Conservation (phyloP, 1,140 invertebrate genomes). For the Bombus confusus region DNA sequence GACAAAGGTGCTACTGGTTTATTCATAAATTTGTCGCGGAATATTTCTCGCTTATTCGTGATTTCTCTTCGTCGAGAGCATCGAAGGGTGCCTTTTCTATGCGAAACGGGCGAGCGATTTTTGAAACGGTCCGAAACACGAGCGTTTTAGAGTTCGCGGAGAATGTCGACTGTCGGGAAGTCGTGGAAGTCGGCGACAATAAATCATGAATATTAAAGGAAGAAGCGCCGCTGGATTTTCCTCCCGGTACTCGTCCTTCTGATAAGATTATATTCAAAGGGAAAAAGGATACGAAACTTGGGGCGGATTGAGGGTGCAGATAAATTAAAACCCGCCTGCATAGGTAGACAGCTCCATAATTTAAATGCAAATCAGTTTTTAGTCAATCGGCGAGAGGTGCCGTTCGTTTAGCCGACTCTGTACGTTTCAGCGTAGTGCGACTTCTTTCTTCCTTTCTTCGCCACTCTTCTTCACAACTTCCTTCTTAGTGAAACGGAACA, state of each 20-base stretch:
- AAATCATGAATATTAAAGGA: slow-evolving; percentile 70
- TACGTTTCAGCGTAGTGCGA: slow-evolving; percentile 11
- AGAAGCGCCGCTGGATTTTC: slow-evolving; percentile 45
- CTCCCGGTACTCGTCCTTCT: slow-evolving; percentile 38
- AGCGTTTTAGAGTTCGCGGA: not conserved
- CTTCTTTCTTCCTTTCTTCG: slow-evolving; percentile 50
- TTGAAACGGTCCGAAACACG: not conserved
- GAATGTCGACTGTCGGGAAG: not conserved
- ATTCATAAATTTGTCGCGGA: not conserved
- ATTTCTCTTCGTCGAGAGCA: not conserved
- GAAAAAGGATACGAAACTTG: slow-evolving; percentile 52
- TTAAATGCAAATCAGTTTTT: slow-evolving; percentile 72
- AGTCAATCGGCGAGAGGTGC: slow-evolving; percentile 61
- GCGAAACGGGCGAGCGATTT: not conserved
- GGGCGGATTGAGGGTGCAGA: slow-evolving; percentile 62
- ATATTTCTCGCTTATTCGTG: not conserved
- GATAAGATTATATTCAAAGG: slow-evolving; percentile 70
- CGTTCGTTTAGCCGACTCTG: slow-evolving; percentile 55
- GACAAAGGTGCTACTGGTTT: not conserved
- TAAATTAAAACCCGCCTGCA: slow-evolving; percentile 64
- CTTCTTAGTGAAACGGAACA: not conserved
- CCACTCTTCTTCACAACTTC: not conserved
- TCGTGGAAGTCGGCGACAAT: slow-evolving; percentile 60
- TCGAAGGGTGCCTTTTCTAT: not conserved
- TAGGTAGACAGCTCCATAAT: slow-evolving; percentile 66